These are phyloP conservation scores for Pseudochirops cupreus DNA, from an alignment of 2,797 vertebrate species.

Conservation along the genomic window DNA sequence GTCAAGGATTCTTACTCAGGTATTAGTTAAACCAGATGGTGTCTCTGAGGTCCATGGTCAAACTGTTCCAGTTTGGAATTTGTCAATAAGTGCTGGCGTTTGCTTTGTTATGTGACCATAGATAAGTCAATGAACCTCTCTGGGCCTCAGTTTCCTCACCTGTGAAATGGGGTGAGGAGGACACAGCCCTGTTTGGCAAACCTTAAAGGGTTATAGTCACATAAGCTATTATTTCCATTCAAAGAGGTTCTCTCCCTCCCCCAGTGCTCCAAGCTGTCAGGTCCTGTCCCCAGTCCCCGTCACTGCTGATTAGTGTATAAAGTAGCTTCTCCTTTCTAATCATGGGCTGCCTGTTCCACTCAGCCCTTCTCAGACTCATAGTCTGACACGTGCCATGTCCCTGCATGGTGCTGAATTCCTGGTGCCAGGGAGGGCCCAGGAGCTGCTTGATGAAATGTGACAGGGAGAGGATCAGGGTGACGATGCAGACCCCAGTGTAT, in stretches of 20 bases:
- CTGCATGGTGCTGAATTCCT: not conserved
- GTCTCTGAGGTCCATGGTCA: not conserved
- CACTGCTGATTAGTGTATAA: not conserved
- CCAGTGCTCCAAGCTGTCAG: not conserved
- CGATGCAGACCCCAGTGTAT: fast-evolving
- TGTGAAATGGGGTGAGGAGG: not conserved
- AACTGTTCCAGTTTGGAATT: not conserved
- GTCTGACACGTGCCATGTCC: conserved; percentile 21
- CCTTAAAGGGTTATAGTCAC: not conserved
- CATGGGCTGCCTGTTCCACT: not conserved
- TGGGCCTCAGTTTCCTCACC: not conserved
- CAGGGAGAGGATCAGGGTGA: not conserved
- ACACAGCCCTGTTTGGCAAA: not conserved
- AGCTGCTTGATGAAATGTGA: conserved; percentile 6
- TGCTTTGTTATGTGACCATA: not conserved
- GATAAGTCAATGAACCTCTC: not conserved
- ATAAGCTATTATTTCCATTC: not conserved
- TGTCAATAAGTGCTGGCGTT: not conserved
- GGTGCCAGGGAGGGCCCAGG: not conserved
- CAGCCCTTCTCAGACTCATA: not conserved
- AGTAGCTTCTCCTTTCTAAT: not conserved
- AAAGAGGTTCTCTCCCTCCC: not conserved
- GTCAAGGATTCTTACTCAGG: not conserved
- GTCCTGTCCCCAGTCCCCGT: not conserved
- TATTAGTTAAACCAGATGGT: not conserved